Evolutionary conservation across 2,797 vertebrate species (phyloP).

Genomic region (Apodemus agrarius): DNA sequence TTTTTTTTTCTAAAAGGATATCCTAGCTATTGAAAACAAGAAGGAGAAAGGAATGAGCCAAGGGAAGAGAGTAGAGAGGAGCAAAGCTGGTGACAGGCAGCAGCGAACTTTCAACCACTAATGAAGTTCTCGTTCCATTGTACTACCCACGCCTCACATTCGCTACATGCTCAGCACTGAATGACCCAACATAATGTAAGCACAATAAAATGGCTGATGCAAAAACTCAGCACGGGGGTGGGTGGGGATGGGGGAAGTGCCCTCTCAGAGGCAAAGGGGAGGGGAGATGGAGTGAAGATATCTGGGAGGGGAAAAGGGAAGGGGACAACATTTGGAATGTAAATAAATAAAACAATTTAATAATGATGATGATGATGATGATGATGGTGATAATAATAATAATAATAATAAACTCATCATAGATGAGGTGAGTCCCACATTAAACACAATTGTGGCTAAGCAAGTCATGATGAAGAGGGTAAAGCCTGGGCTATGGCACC

Average conservation of each 20-base stretch:
- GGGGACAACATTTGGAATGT: background rate
- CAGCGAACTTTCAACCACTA: background rate
- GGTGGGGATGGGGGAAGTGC: background rate
- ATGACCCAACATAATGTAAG: background rate
- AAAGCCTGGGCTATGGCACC: background rate
- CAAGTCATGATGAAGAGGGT: background rate
- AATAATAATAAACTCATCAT: background rate
- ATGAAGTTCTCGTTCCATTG: background rate
- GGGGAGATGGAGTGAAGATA: background rate
- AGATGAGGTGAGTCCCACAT: background rate
- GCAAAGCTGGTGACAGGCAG: background rate
- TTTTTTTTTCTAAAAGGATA: background rate
- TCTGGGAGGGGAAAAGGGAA: background rate
- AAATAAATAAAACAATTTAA: background rate
- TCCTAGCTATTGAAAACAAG: conserved; percentile 11
- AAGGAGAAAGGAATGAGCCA: background rate
- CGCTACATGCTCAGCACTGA: background rate
- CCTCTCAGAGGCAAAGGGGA: background rate
- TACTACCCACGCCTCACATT: background rate
- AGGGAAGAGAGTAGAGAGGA: background rate
- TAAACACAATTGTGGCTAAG: background rate
- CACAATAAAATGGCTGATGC: background rate
- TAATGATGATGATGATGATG: too few relatives aligned
- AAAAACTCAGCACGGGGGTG: background rate
- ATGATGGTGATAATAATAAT: too few relatives aligned